Conservation (phyloP, 2,113 vertebrate species). For the Poecile atricapillus region DNA sequence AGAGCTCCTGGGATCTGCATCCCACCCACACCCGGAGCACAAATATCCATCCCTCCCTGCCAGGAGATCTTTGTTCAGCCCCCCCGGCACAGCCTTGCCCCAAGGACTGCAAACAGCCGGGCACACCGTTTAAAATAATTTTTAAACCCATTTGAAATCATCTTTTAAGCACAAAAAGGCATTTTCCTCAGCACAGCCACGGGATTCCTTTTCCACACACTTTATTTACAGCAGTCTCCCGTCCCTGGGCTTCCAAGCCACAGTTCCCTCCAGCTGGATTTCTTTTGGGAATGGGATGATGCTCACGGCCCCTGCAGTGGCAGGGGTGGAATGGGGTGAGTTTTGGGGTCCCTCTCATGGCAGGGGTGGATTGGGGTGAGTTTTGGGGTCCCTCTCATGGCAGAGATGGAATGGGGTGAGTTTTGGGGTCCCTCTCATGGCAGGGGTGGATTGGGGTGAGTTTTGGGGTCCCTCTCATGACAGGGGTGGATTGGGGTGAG, state of each 20-base stretch:
- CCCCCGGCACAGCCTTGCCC: neutral
- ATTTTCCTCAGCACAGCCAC: neutral
- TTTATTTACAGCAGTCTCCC: neutral
- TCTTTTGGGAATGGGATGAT: neutral
- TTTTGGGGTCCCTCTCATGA: neutral
- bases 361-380: too few relatives aligned
- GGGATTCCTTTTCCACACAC: neutral
- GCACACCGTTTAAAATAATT: too few relatives aligned
- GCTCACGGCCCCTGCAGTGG: neutral
- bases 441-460: too few relatives aligned
- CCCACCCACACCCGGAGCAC: accelerated
- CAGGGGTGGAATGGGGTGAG: too few relatives aligned
- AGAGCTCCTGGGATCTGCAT: neutral
- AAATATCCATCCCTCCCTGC: neutral
- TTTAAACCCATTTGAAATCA: neutral
- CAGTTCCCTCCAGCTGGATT: neutral
- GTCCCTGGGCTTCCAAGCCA: neutral
- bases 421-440: neutral
- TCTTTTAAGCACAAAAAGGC: neutral
- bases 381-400: too few relatives aligned
- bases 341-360: too few relatives aligned
- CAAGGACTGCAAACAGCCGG: neutral
- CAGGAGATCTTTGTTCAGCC: neutral
- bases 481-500: neutral
- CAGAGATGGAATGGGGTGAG: neutral